Evolutionary conservation across 2,888 invertebrate genomes (phyloP).

Genomic region (Epinotia nisella): DNA sequence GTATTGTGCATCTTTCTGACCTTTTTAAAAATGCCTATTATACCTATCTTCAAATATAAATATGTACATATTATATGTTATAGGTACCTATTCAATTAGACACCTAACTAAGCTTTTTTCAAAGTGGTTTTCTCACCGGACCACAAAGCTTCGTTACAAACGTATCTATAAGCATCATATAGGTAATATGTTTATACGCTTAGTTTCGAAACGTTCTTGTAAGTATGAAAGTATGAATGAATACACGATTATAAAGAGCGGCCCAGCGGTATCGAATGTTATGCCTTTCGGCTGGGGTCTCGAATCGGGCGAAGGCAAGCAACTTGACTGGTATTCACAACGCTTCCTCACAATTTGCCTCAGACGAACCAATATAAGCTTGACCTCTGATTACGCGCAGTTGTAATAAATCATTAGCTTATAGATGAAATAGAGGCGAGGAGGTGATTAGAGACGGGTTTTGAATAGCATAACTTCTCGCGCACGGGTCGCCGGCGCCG

Average conservation of each 20-base stretch:
- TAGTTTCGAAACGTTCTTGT: slow-evolving; percentile 12
- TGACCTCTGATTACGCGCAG: neutral
- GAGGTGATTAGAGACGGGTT: neutral
- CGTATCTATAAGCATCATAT: slow-evolving; percentile 10
- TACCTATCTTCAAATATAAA: too few relatives aligned
- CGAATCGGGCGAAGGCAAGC: slow-evolving; percentile 74
- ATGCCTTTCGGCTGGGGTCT: slow-evolving; percentile 55
- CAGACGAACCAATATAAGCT: neutral
- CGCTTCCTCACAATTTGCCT: neutral
- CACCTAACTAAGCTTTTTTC: neutral
- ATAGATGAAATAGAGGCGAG: neutral
- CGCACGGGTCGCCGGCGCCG: slow-evolving; percentile 49
- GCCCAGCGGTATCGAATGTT: slow-evolving; percentile 3
- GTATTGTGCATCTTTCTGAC: too few relatives aligned
- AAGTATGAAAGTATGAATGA: neutral
- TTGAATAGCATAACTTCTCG: slow-evolving; percentile 55
- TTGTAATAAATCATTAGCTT: neutral
- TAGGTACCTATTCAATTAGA: too few relatives aligned
- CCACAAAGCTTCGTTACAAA: neutral
- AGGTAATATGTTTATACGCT: too few relatives aligned
- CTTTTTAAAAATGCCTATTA: too few relatives aligned
- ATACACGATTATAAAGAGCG: slow-evolving; percentile 1
- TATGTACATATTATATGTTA: too few relatives aligned
- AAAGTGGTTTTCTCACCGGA: neutral
- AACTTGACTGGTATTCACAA: slow-evolving; percentile 50